Conservation (phyloP, 2,888 invertebrate species). For the Cheilosia vulpina region DNA sequence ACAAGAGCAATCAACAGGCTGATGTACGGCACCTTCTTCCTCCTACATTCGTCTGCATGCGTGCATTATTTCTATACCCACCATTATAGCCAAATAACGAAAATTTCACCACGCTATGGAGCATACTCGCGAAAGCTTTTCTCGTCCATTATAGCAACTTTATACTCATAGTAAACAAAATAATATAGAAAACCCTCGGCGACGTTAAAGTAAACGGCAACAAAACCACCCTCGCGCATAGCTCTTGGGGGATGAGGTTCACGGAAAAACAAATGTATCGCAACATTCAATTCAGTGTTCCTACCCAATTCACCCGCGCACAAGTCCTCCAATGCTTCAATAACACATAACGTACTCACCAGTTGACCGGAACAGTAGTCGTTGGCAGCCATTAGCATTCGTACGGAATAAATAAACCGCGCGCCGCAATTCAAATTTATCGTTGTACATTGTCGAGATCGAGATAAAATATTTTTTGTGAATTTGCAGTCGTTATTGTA, state of each 20-base stretch:
- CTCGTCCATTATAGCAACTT: constrained; percentile 5
- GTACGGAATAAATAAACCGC: constrained; percentile 47
- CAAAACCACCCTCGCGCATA: constrained; percentile 33
- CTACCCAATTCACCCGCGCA: constrained; percentile 62
- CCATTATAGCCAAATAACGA: neutral
- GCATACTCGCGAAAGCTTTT: constrained; percentile 7
- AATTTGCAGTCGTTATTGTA: neutral
- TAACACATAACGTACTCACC: constrained; percentile 65
- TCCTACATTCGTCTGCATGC: neutral
- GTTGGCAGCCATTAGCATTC: constrained; percentile 50
- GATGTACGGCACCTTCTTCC: too few species aligned
- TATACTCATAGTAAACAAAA: neutral
- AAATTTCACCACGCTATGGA: constrained; percentile 12
- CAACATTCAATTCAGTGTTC: constrained; percentile 54
- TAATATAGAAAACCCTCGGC: constrained; percentile 16
- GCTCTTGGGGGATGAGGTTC: constrained; percentile 24
- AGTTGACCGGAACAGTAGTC: constrained; percentile 70
- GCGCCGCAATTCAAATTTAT: constrained; percentile 44
- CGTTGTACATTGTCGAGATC: neutral
- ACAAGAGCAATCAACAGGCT: too few species aligned
- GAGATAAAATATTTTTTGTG: constrained; percentile 10
- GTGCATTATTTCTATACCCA: neutral
- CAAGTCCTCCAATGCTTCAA: constrained; percentile 57
- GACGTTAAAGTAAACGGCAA: neutral
- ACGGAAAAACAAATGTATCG: constrained; percentile 44